Conservation (phyloP, 2,888 invertebrate genomes). For the Tenthredo scrophulariae region DNA sequence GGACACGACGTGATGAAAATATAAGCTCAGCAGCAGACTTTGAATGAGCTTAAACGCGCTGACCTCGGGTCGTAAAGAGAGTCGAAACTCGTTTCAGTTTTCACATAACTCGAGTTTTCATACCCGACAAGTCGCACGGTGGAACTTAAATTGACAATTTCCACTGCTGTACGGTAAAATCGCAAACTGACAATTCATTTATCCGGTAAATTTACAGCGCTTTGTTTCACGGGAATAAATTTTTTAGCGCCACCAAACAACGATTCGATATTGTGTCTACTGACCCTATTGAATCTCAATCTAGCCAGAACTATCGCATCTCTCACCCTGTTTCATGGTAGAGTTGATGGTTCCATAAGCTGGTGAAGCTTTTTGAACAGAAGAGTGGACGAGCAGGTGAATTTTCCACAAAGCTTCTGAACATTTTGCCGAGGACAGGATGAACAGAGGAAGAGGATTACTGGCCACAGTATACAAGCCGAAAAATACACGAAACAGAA, state of each 20-base stretch:
- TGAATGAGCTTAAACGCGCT: conserved; percentile 13
- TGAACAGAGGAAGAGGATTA: background rate
- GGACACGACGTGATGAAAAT: conserved; percentile 24
- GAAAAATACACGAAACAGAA: background rate
- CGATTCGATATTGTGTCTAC: too few relatives aligned
- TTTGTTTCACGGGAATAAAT: background rate
- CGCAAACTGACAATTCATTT: background rate
- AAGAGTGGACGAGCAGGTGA: background rate
- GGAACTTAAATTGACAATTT: conserved; percentile 2
- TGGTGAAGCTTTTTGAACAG: too few relatives aligned
- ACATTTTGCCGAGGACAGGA: background rate
- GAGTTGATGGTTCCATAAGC: too few relatives aligned
- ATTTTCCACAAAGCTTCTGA: background rate
- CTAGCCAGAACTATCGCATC: too few relatives aligned
- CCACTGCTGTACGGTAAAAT: background rate
- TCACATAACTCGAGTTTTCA: conserved; percentile 4
- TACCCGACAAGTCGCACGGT: background rate
- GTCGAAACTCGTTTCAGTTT: conserved; percentile 30
- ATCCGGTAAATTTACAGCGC: background rate
- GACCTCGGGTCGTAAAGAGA: conserved; percentile 33
- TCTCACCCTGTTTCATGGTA: too few relatives aligned
- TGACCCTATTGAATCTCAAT: too few relatives aligned
- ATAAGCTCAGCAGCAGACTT: conserved; percentile 2
- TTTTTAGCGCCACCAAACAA: too few relatives aligned
- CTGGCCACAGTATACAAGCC: conserved; percentile 15